These are phyloP conservation scores for Machimus rusticus DNA, from an alignment of 2,888 invertebrate species.

Conservation along the genomic window DNA sequence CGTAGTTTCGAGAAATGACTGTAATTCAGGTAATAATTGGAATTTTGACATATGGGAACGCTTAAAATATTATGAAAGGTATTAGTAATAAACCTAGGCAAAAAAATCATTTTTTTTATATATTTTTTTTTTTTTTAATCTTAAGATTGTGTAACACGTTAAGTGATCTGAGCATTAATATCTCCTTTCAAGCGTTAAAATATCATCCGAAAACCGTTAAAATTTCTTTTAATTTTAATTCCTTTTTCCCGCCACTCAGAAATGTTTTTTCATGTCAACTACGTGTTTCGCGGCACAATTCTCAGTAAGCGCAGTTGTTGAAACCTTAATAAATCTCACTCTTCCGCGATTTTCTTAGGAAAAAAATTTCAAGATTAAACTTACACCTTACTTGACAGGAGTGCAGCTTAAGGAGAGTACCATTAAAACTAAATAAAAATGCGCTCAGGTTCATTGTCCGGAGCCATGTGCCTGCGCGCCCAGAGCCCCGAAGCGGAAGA, in stretches of 20 bases:
- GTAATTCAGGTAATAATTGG: no score
- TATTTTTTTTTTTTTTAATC: no score
- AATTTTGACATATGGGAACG: no score
- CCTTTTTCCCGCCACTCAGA: neutral
- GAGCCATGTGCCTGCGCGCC: neutral
- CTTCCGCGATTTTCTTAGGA: neutral
- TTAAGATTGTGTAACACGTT: no score
- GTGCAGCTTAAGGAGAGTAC: neutral
- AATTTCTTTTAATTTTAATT: neutral
- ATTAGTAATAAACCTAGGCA: no score
- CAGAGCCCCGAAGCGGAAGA: neutral
- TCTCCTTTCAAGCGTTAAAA: neutral
- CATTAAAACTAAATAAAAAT: neutral
- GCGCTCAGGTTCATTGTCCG: constrained; percentile 1
- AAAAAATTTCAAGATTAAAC: neutral
- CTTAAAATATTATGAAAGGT: no score
- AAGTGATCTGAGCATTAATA: neutral
- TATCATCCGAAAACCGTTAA: neutral
- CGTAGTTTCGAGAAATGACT: no score
- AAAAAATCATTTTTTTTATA: no score
- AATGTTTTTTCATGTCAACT: neutral
- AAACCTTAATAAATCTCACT: neutral
- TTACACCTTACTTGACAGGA: neutral
- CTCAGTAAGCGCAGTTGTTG: neutral
- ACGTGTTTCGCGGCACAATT: neutral